Conservation (phyloP, 2,888 invertebrate species). For the Falcaria lacertinaria region DNA sequence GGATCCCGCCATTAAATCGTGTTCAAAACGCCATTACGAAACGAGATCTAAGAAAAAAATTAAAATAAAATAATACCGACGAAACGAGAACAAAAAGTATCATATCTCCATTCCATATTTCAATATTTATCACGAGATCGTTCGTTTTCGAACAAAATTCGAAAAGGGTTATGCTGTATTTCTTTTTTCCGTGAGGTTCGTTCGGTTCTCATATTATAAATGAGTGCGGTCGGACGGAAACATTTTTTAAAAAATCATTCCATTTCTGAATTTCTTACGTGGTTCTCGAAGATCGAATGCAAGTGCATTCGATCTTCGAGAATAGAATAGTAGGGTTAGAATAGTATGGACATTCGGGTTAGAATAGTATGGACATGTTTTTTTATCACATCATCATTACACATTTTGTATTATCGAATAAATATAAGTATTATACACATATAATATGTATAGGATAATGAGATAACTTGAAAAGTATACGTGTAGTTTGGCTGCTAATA, state of each 20-base stretch:
- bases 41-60: constrained; percentile 34
- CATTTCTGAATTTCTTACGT: constrained; percentile 53
- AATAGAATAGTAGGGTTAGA: not conserved
- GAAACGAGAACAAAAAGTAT: constrained; percentile 52
- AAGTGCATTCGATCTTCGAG: no score
- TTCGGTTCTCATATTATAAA: constrained; percentile 66
- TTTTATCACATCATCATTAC: not conserved
- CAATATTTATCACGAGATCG: constrained; percentile 76
- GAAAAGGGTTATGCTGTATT: constrained; percentile 46
- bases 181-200: constrained; percentile 34
- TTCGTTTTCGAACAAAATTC: constrained; percentile 73
- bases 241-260: constrained; percentile 58
- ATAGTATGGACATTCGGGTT: not conserved
- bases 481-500: no score
- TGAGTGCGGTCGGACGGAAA: constrained; percentile 47
- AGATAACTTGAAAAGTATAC: no score
- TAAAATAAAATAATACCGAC: constrained; percentile 18
- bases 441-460: no score
- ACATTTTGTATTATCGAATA: no score
- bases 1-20: constrained; percentile 53
- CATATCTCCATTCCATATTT: constrained; percentile 74
- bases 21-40: constrained; percentile 55
- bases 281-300: constrained; percentile 11
- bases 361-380: no score
- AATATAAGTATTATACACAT: no score